Evolutionary conservation across 2,113 vertebrate species (phyloP).

Genomic region (Lynx canadensis): DNA sequence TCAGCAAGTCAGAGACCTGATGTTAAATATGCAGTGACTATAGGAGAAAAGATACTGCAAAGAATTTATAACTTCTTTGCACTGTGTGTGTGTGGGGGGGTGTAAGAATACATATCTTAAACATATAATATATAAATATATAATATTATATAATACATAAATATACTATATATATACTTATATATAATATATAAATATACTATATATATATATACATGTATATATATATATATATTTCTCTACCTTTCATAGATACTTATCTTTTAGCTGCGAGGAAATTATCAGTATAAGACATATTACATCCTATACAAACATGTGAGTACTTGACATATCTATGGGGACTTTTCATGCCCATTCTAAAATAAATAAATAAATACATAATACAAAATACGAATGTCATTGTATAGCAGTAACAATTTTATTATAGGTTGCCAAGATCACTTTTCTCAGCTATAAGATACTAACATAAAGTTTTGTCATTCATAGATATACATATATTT

Average conservation of each 20-base stretch:
- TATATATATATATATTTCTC: neutral
- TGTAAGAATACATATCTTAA: too few species aligned
- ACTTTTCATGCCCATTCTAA: neutral
- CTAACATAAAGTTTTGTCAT: neutral
- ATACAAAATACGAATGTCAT: neutral
- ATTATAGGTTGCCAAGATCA: neutral
- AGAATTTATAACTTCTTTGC: neutral
- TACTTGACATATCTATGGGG: neutral
- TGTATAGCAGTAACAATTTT: neutral
- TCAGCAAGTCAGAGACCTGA: neutral
- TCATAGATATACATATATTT: neutral
- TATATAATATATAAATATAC: neutral
- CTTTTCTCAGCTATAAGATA: neutral
- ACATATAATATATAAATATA: too few species aligned
- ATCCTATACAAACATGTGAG: neutral
- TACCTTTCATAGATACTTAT: neutral
- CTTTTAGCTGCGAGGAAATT: neutral
- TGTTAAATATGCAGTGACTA: neutral
- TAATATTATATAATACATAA: too few species aligned
- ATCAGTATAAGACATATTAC: neutral
- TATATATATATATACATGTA: neutral
- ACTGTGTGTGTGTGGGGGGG: neutral
- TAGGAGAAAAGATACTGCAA: neutral
- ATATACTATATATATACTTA: too few species aligned
- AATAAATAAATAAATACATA: neutral